Evolutionary conservation across 2,888 invertebrate genomes (phyloP).

Genomic region (Chromoteleia sp.): DNA sequence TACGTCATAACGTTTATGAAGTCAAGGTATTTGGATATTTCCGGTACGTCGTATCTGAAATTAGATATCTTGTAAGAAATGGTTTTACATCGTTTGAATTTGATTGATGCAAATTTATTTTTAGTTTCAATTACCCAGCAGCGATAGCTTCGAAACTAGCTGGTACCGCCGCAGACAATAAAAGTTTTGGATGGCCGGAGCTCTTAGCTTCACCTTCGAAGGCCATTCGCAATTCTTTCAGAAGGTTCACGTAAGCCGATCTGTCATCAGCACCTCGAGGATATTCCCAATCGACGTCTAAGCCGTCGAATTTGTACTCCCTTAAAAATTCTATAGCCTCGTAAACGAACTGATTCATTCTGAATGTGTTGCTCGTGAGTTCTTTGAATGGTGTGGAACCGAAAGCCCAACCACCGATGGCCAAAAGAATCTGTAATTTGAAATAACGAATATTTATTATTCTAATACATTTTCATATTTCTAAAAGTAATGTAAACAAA

Average conservation of each 20-base stretch:
- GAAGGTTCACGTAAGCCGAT: conserved; percentile 92
- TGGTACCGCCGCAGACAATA: conserved; percentile 95
- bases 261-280: conserved; percentile 95
- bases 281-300: conserved; percentile 98
- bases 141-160: conserved; percentile 97
- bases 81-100: background rate
- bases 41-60: conserved; percentile 93
- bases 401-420: conserved; percentile 98
- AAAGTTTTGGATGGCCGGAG: conserved; percentile 91
- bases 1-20: conserved; percentile 98
- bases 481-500: no score
- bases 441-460: conserved; percentile 11
- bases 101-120: background rate
- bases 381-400: conserved; percentile 98
- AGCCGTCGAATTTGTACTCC: conserved; percentile 95
- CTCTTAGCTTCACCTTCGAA: conserved; percentile 97
- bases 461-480: no score
- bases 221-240: conserved; percentile 94
- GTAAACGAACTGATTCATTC: conserved; percentile 98
- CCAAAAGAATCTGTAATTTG: conserved; percentile 88
- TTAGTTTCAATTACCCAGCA: conserved; percentile 88
- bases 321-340: conserved; percentile 96
- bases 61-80: background rate
- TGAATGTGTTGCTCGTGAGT: conserved; percentile 94
- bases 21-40: conserved; percentile 96